A percentile compares a stretch with the other conserved stretches of the same genome.
These are phyloP conservation scores for Fopius arisanus DNA, from an alignment of 1,140 invertebrate species.

Conservation along the genomic window DNA sequence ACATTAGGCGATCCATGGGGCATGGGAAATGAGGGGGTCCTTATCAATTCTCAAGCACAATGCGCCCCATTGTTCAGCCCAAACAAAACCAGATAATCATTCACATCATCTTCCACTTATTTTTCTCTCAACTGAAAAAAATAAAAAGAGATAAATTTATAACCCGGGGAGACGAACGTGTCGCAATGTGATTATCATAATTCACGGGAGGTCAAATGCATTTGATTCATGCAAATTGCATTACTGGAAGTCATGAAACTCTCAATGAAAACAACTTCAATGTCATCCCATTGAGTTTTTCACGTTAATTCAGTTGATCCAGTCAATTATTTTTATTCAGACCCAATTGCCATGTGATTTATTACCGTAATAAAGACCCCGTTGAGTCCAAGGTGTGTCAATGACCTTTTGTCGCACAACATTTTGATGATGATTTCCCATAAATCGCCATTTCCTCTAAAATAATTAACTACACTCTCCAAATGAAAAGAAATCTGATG, in stretches of 20 bases:
- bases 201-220: constrained; percentile 18
- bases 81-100: not conserved
- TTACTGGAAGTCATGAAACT: constrained; percentile 26
- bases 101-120: not conserved
- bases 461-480: too few relatives aligned
- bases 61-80: not conserved
- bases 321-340: not conserved
- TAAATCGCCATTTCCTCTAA: too few relatives aligned
- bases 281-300: constrained; percentile 5
- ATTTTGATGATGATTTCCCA: too few relatives aligned
- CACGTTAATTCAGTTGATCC: not conserved
- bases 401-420: too few relatives aligned
- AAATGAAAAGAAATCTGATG: too few relatives aligned
- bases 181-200: constrained; percentile 11
- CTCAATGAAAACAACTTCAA: not conserved
- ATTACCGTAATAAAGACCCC: too few relatives aligned
- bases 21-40: not conserved
- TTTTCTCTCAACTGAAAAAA: too few relatives aligned
- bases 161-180: not conserved
- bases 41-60: not conserved
- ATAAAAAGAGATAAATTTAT: not conserved
- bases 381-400: too few relatives aligned
- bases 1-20: not conserved
- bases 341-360: too few relatives aligned
- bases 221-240: constrained; percentile 47